Conservation (phyloP, 2,888 invertebrate species). For the Penaeus monodon region DNA sequence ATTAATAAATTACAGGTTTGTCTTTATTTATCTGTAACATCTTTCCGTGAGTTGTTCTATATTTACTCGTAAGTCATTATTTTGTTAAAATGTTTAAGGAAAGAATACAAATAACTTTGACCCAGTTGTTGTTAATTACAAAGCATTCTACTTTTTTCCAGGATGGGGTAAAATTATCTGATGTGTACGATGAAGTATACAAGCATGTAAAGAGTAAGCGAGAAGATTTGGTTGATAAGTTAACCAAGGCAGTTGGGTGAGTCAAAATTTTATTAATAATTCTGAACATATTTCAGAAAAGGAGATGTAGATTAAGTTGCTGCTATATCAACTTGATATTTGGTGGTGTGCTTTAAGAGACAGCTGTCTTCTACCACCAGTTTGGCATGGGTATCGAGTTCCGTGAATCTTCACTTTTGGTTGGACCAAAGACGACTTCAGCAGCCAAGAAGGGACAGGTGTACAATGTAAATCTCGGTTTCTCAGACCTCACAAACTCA, state of each 20-base stretch:
- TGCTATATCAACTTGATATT: conserved; percentile 51
- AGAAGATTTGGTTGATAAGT: conserved; percentile 85
- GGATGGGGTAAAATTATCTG: conserved; percentile 84
- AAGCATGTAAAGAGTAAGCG: conserved; percentile 87
- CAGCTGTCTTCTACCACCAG: conserved; percentile 67
- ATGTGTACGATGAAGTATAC: conserved; percentile 88
- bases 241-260: conserved; percentile 93
- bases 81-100: not conserved
- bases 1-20: conserved; percentile 70
- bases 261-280: conserved; percentile 54
- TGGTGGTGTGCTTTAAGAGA: too few species aligned
- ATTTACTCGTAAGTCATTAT: not conserved
- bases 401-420: conserved; percentile 91
- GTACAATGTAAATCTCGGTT: conserved; percentile 94
- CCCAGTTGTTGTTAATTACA: not conserved
- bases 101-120: not conserved
- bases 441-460: conserved; percentile 92
- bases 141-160: not conserved
- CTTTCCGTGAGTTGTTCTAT: not conserved
- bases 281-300: not conserved
- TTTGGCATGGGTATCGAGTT: conserved; percentile 99
- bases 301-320: conserved; percentile 11
- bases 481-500: conserved; percentile 85
- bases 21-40: not conserved
- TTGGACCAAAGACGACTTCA: conserved; percentile 87